Base-by-base conservation (phyloP, 2,888 invertebrate species). In the Papilio elwesi region DNA sequence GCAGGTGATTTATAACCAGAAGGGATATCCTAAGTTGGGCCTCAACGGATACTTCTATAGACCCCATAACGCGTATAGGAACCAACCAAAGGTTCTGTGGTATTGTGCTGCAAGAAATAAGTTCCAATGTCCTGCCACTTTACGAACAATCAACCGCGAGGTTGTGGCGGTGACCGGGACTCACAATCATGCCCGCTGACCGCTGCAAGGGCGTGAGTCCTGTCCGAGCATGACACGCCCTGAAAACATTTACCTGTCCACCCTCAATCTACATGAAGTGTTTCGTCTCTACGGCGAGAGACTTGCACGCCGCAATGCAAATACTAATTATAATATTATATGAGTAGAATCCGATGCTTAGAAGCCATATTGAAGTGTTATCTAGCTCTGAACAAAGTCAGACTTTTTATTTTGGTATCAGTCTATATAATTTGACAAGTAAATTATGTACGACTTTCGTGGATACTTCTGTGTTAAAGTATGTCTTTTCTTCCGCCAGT, bases 51-150 rank as follows among this genome's bases (percentile, higher is more conserved):
- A 91, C 79, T 80, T 82, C 76, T 93, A 87, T 77, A 85, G 92
- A 12, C 91, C 92, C 3, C 93, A 93, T 81, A 93, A 93, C 78
- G 92, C 90, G 52, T 92, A 93, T 76, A 85, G 93, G 69, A 91
- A 92, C 73, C 88, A 89, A 77, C 88, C 90, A 0, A 89, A 85
- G 76, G 84, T 92, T 52, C 78, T 93, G 64, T 93, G 93, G 93
- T 93, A 93, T 78, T 93, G 93, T 74, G 86, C 88, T 4, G 84
- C 85, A n/a, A 82, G 93, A 62, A 85, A 81, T 74, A 88, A 84
- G 78, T 88, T 82, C 79, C 85, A 87, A 67, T 93, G 93, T 76
- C 78, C 79, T 15, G 92, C 93, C 1, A 89, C 85, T 0, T 73
- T 92, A 74, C 81, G 91, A 65, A 93, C 93, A 0, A 88, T 82